Base-by-base conservation (phyloP, 64 coral and sea anemone genomes). In the Platygyra sinensis region DNA sequence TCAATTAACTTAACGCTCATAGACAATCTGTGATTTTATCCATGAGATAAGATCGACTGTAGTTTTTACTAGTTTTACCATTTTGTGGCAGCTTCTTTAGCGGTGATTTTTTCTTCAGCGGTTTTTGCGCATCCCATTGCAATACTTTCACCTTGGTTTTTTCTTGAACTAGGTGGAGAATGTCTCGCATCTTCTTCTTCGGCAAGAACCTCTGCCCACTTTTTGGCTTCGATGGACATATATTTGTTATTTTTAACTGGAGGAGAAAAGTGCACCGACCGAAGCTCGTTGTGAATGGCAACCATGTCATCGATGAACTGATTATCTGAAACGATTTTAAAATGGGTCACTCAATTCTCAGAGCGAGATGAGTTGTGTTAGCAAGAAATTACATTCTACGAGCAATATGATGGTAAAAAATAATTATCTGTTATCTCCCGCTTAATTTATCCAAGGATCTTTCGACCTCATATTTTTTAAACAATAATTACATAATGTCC, bases 221-320 rank as follows among this genome's bases (percentile, higher is more conserved):
- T 8, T 51, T 91, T 76, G 63, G 94, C 94, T 1, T 78, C 49
- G 52, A 32, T 29, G 24, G 79, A 85, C 94, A 96, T 96, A 30
- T 87, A 17, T 5, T 24, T 22, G 77, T 96, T 91, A 33, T 89
- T 80, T 2, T 78, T 77, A 80, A 96, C 55, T 0, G 64, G 73
- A 9, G 80, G 87, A 2, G 94, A 82, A 30, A 86, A 86, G 80
- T 96, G 94, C 20, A 96, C 74, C 15, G 67, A 71, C 16, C 94
- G 94, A 85, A 92, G 84, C 29, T 93, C 80, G 49, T 96, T 96
- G 74, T 96, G 94, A 19, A 67, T 76, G 18, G 52, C 32, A 28
- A 96, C 62, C 89, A 82, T 87, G 49, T 30, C 81, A 51, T 85
- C 63, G 22, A 85, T 85, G 20, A 85, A 85, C 36, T 71, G 81